These are phyloP conservation scores for Drosophila nasuta DNA, from an alignment of 1,140 invertebrate species.

Conservation along the genomic window DNA sequence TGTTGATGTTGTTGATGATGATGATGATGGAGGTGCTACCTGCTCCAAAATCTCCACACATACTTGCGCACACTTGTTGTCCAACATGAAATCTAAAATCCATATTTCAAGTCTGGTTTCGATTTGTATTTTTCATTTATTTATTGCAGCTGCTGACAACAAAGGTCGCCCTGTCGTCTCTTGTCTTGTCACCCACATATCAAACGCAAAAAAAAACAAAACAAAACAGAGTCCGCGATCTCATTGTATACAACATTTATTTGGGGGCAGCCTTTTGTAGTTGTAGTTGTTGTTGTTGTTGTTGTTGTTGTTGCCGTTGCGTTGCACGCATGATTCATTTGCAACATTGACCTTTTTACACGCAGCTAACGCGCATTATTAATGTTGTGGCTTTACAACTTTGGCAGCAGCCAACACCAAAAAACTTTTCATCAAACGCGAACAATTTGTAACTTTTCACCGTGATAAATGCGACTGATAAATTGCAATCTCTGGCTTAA, in stretches of 20 bases:
- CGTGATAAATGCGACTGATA: too few relatives aligned
- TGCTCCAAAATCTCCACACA: conserved; percentile 69
- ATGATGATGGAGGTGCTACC: conserved; percentile 26
- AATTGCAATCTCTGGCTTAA: too few relatives aligned
- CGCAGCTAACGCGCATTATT: conserved; percentile 20
- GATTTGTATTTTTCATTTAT: conserved; percentile 46
- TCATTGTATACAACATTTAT: conserved; percentile 2
- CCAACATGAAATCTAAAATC: conserved; percentile 23
- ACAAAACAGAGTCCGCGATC: conserved; percentile 5
- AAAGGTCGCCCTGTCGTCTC: conserved; percentile 49
- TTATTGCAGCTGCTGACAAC: conserved; percentile 66
- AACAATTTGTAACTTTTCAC: conserved; percentile 9
- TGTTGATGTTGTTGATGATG: neutral
- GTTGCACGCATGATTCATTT: conserved; percentile 42
- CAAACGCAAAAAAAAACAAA: neutral
- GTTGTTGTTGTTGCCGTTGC: neutral
- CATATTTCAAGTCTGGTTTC: conserved; percentile 31
- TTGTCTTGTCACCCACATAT: conserved; percentile 48
- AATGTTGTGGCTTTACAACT: conserved; percentile 30
- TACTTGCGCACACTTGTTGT: conserved; percentile 29
- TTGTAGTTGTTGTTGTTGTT: neutral
- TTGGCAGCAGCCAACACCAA: conserved; percentile 15
- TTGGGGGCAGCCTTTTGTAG: conserved; percentile 9
- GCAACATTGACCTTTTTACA: conserved; percentile 40
- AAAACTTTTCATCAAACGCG: conserved; percentile 15